Evolutionary conservation across 2,797 vertebrate species (phyloP), one percentile per base, ranked within the genome.

Genomic region (Ciconia nigra): DNA sequence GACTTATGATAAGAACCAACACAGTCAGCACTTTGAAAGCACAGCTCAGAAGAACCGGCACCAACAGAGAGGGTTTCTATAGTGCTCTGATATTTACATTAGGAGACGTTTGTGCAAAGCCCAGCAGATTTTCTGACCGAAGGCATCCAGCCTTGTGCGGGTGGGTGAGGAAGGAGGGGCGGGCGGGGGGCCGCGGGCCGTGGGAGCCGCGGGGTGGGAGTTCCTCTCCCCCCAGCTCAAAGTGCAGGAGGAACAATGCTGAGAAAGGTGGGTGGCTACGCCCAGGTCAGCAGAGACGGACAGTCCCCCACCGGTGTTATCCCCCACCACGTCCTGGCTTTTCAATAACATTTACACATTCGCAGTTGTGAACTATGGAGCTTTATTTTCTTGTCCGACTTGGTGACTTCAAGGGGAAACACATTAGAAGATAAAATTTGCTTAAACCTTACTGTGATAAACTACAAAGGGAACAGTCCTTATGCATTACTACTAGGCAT

Each of bases 231-330:
- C n/a, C n/a, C 91, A 67, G 91, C 91, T 94, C 84, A 66, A 58
- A 71, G 83, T 52, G 84, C 19, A 39, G 65, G 76, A 90, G 69
- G 51, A 98, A 98, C 98, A 98, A 98, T 97, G 94, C 96, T 97
- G 97, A 97, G 98, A 98, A 97, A 95, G 28, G 42, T 41, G 15
- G 65, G 71, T 4, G 15, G 92, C 71, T 80, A 97, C 96, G 13
- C 97, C 97, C 97, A 96, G 96, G 96, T 97, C 97, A 95, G 71
- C 8, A 2, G 39, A 67, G 66, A 79, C 4, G 4, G 62, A 41
- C 44, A 63, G 61, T 73, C 67, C 55, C 52, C 73, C 28, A 39
- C 66, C 2, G 2, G 47, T 20, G 2, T 55, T 28, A 46, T 90
- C 90, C 65, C 85, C 31, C 49, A 9, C 62, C 96, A 89, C 3